Percentiles rank a stretch among this genome's conserved stretches.
phyloP scores from a whole-genome alignment of 2,113 vertebrate genomes.

The Cebus imitator region DNA sequence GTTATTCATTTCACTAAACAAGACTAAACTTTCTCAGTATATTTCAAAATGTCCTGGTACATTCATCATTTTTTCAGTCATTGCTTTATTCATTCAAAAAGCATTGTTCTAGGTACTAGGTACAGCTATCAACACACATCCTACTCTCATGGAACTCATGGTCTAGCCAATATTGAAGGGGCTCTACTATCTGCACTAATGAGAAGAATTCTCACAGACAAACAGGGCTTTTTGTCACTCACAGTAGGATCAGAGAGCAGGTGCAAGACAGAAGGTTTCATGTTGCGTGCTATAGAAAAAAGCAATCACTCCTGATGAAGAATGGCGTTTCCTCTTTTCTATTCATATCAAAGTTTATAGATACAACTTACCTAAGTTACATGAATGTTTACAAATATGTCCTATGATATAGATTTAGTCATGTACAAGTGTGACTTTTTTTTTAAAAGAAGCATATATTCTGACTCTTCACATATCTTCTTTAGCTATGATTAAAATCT shows the following conservation, averaged over 20 bases:
- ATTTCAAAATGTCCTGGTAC: not conserved
- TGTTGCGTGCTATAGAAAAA: not conserved
- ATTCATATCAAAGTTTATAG: conserved; percentile 10
- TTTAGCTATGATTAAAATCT: not conserved
- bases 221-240: not conserved
- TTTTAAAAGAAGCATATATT: not conserved
- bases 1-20: not conserved
- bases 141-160: not conserved
- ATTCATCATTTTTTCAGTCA: not conserved
- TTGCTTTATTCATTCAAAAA: not conserved
- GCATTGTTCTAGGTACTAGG: not conserved
- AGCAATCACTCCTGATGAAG: not conserved
- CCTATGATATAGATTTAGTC: not conserved
- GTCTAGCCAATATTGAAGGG: not conserved
- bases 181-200: not conserved
- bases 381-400: not conserved
- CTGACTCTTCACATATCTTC: not conserved
- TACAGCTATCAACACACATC: not conserved
- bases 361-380: not conserved
- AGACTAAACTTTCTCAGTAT: not conserved
- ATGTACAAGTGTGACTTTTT: not conserved
- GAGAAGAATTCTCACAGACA: not conserved
- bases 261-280: not conserved
- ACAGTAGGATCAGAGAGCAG: not conserved
- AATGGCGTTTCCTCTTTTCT: not conserved